These are phyloP conservation scores for Adelges cooleyi DNA, from an alignment of 1,140 invertebrate genomes.

Conservation along the genomic window DNA sequence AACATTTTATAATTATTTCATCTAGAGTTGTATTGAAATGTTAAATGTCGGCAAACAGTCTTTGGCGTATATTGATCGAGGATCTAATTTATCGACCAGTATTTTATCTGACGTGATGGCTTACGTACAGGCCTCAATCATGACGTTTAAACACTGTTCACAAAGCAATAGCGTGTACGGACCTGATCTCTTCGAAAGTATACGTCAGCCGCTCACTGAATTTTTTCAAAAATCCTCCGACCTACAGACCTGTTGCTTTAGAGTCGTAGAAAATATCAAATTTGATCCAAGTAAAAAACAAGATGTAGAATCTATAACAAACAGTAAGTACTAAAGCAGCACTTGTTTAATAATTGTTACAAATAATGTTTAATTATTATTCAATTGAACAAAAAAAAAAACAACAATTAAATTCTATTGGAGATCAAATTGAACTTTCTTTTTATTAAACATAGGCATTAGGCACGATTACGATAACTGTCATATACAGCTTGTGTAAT, in stretches of 20 bases:
- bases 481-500: too few species aligned
- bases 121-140: neutral
- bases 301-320: neutral
- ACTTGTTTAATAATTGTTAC: too few species aligned
- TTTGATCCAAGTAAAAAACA: neutral
- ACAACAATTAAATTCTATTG: too few species aligned
- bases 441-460: too few species aligned
- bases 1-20: too few species aligned
- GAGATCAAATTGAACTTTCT: too few species aligned
- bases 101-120: neutral
- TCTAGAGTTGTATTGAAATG: conserved; percentile 3
- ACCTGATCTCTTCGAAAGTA: neutral
- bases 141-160: conserved; percentile 3
- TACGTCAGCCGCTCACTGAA: neutral
- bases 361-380: too few species aligned
- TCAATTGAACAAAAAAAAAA: too few species aligned
- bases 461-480: too few species aligned
- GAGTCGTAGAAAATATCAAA: neutral
- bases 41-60: neutral
- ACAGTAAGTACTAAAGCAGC: neutral
- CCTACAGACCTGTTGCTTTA: neutral
- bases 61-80: neutral
- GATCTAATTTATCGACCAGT: neutral
- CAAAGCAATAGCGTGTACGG: neutral
- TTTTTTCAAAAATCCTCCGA: neutral